phyloP scores from a whole-genome alignment of 2,888 invertebrate genomes.

The Pterostichus madidus region DNA sequence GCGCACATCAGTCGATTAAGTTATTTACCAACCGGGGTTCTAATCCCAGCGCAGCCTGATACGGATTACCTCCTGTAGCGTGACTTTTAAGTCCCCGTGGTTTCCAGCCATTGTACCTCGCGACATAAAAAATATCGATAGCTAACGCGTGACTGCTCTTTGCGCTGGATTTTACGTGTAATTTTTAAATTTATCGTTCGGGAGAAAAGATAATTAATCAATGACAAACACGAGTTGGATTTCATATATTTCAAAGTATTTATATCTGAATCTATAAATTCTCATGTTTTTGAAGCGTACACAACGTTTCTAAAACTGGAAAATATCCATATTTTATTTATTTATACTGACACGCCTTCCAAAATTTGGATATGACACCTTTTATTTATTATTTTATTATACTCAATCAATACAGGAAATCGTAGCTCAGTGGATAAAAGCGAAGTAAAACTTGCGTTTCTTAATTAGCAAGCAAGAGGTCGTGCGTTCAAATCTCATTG shows the following conservation, averaged over 20 bases:
- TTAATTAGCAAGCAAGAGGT: too few relatives aligned
- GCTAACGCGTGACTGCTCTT: constrained; percentile 13
- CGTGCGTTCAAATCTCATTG: too few relatives aligned
- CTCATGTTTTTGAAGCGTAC: too few relatives aligned
- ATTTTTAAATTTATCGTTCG: constrained; percentile 43
- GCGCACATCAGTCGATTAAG: constrained; percentile 29
- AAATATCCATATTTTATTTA: too few relatives aligned
- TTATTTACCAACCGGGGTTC: constrained; percentile 10
- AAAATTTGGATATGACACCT: too few relatives aligned
- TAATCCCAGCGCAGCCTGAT: constrained; percentile 15
- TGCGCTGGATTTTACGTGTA: constrained; percentile 17
- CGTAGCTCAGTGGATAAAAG: too few relatives aligned
- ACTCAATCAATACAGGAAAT: too few relatives aligned
- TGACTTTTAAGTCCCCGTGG: background rate
- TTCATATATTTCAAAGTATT: constrained; percentile 28
- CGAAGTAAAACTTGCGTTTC: too few relatives aligned
- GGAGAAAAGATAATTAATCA: constrained; percentile 32
- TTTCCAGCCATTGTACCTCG: background rate
- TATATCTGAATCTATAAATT: constrained; percentile 25
- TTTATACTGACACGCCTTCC: too few relatives aligned
- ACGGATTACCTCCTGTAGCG: constrained; percentile 31
- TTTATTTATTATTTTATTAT: too few relatives aligned
- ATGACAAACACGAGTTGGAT: constrained; percentile 20
- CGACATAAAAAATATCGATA: constrained; percentile 2
- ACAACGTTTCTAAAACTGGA: too few relatives aligned